Percentiles rank a stretch among this genome's conserved stretches.
phyloP scores from a whole-genome alignment of 2,797 vertebrate genomes.

The Harpagifer antarcticus region DNA sequence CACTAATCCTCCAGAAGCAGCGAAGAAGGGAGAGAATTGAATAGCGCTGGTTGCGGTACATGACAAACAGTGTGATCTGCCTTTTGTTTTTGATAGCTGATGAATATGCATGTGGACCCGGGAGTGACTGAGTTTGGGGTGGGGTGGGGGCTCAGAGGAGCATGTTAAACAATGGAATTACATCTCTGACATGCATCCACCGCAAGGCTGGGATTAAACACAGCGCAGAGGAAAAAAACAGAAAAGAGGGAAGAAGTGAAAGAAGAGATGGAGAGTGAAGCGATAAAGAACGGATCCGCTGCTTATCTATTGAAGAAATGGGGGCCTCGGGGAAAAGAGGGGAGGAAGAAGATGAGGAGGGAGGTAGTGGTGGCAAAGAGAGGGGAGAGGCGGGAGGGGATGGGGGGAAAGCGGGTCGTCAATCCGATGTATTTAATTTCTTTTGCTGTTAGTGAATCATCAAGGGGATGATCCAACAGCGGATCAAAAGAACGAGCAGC shows the following conservation, averaged over 20 bases:
- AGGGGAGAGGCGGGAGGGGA: slow-evolving; percentile 27
- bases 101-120: slow-evolving; percentile 80
- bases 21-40: slow-evolving; percentile 67
- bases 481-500: slow-evolving; percentile 82
- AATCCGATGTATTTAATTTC: slow-evolving; percentile 86
- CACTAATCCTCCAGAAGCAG: slow-evolving; percentile 77
- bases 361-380: slow-evolving; percentile 58
- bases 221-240: slow-evolving; percentile 55
- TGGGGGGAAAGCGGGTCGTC: slow-evolving; percentile 60
- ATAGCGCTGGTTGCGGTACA: slow-evolving; percentile 69
- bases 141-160: slow-evolving; percentile 74
- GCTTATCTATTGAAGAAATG: slow-evolving; percentile 84
- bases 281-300: slow-evolving; percentile 78
- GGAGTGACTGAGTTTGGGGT: slow-evolving; percentile 76
- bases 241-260: slow-evolving; percentile 44
- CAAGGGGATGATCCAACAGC: slow-evolving; percentile 83
- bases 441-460: slow-evolving; percentile 85
- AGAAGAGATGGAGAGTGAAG: slow-evolving; percentile 70
- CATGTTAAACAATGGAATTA: slow-evolving; percentile 85
- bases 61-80: slow-evolving; percentile 77
- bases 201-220: slow-evolving; percentile 82
- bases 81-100: slow-evolving; percentile 81
- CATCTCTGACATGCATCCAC: slow-evolving; percentile 84
- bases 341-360: slow-evolving; percentile 66
- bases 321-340: slow-evolving; percentile 75